Conservation (phyloP, 2,797 vertebrate species). For the Pelochelys cantorii region DNA sequence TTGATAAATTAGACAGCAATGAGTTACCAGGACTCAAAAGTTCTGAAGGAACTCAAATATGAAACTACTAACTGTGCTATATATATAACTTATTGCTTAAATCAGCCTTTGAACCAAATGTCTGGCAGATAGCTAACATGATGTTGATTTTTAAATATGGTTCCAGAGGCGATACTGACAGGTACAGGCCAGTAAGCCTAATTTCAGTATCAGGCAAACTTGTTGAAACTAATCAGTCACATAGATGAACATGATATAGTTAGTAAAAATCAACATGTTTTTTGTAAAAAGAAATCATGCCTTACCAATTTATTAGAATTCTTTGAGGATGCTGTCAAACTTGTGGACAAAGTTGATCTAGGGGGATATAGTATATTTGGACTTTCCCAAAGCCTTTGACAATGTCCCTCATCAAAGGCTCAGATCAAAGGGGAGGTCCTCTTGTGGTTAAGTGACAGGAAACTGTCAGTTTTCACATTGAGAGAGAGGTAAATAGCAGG, state of each 20-base stretch:
- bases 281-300: background rate
- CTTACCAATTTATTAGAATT: background rate
- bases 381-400: background rate
- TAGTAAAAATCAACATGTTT: background rate
- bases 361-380: background rate
- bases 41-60: background rate
- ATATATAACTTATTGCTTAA: background rate
- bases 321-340: background rate
- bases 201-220: background rate
- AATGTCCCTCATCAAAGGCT: background rate
- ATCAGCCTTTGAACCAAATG: background rate
- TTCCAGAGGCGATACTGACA: background rate
- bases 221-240: background rate
- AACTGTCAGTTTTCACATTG: background rate
- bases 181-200: background rate
- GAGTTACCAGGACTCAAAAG: background rate
- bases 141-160: background rate
- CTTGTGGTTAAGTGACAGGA: too few relatives aligned
- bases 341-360: background rate
- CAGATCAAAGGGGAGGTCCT: background rate
- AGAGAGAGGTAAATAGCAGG: background rate
- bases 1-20: background rate
- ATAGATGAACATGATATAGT: background rate
- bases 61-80: background rate
- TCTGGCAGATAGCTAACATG: background rate